Evolutionary conservation across 2,888 invertebrate species (phyloP), one percentile per base, ranked within the genome.

Genomic region (Antheraea yamamai): DNA sequence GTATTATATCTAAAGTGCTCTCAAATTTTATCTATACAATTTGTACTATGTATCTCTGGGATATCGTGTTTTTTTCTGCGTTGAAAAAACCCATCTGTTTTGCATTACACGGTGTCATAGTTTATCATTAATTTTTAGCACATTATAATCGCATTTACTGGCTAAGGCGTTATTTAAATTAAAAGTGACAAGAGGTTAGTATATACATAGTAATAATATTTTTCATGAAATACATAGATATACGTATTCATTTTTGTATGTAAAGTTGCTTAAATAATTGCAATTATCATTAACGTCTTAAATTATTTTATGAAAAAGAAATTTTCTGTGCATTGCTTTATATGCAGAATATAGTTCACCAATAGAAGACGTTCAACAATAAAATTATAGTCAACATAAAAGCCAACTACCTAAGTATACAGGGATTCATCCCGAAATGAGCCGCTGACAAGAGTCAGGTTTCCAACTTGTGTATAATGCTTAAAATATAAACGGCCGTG

Each of bases 1-100:
- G 81, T 85, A 86, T 89, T 90, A 90, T 91, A 89, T 89, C 85
- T 76, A 72, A 76, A 76, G 74, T 72, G 72, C 55, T 76, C 74
- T 76, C 72, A 75, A 71, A 76, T 70, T 16, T 75, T 76, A 76
- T 71, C 76, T 73, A 66, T 72, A 26, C 35, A 72, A 72, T 76
- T 74, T 26, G 68, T 55, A 58, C 55, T 74, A 72, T 66, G 47
- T 74, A 66, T 73, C 70, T 12, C 73, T 26, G n/a, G 52, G n/a
- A 73, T 47, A 75, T 26, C 18, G 47, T 55, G 39, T 39, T 68
- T 20, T 39, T 26, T 66, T 66, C 35, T 30, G 4, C 16, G 12
- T 20, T 66, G 68, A 70, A 58, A 70, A 55, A 75, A 55, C 58
- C 73, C 52, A 61, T 26, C 61, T 39, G 72, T 72, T 72, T 51